Conservation (phyloP, 1,140 invertebrate species). For the Drosophila sucinea region DNA sequence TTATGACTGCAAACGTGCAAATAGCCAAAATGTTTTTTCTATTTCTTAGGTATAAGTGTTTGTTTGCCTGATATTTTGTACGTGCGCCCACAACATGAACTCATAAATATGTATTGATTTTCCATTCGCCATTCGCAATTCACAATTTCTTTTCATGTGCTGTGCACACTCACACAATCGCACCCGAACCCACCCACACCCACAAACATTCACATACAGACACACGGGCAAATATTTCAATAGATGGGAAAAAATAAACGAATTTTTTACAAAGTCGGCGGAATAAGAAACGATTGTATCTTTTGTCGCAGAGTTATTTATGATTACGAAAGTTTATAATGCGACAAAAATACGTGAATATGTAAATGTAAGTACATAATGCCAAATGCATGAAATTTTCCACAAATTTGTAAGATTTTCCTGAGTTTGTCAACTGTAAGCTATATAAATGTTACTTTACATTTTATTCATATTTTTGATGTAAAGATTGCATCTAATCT, state of each 20-base stretch:
- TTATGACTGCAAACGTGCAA: conserved; percentile 61
- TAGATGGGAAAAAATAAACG: conserved; percentile 8
- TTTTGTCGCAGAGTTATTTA: conserved; percentile 58
- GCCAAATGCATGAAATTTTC: conserved; percentile 62
- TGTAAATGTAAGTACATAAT: conserved; percentile 41
- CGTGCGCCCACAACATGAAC: conserved; percentile 73
- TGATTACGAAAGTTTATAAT: conserved; percentile 76
- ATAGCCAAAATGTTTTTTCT: conserved; percentile 30
- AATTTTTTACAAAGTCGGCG: conserved; percentile 9
- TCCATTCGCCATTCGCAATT: conserved; percentile 44
- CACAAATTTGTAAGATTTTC: conserved; percentile 59
- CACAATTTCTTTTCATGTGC: conserved; percentile 54
- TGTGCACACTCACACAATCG: conserved; percentile 5
- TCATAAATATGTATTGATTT: conserved; percentile 80
- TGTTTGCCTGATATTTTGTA: conserved; percentile 60
- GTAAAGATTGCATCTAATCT: conserved; percentile 49
- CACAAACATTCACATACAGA: conserved; percentile 2
- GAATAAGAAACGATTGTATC: conserved; percentile 45
- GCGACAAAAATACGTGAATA: conserved; percentile 25
- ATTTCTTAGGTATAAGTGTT: conserved; percentile 47
- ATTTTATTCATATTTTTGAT: conserved; percentile 58
- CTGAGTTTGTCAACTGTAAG: conserved; percentile 69
- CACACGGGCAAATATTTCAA: conserved; percentile 44
- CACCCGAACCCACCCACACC: too few relatives aligned
- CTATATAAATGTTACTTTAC: conserved; percentile 55